phyloP scores from a whole-genome alignment of 2,888 invertebrate genomes.

The Lithophane socia region DNA sequence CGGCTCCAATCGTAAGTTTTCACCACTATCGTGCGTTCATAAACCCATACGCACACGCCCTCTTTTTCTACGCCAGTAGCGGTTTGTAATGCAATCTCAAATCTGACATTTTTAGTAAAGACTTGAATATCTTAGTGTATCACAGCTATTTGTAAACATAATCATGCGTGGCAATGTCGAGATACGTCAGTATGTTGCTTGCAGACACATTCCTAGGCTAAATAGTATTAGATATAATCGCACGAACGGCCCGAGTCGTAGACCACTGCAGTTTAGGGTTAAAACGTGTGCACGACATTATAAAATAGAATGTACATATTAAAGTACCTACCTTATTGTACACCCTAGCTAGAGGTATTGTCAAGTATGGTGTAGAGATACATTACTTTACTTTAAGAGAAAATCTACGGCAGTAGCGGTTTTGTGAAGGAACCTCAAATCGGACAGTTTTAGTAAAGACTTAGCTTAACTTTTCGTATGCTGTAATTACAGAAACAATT shows the following conservation, averaged over 20 bases:
- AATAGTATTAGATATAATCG: constrained; percentile 40
- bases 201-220: constrained; percentile 47
- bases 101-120: too few relatives aligned
- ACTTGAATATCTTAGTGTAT: constrained; percentile 39
- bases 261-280: constrained; percentile 23
- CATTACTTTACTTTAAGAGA: too few relatives aligned
- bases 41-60: neutral
- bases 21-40: too few relatives aligned
- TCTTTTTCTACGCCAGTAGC: constrained; percentile 19
- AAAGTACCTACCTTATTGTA: too few relatives aligned
- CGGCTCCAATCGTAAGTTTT: neutral
- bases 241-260: constrained; percentile 33
- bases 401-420: constrained; percentile 29
- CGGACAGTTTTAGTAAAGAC: constrained; percentile 28
- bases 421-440: constrained; percentile 32
- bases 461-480: neutral
- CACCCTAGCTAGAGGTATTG: too few relatives aligned
- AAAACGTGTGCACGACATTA: neutral
- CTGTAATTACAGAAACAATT: too few relatives aligned
- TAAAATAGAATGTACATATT: too few relatives aligned
- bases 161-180: constrained; percentile 36
- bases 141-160: constrained; percentile 44
- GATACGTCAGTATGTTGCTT: constrained; percentile 18
- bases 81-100: too few relatives aligned
- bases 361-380: too few relatives aligned